These are phyloP conservation scores for Trachelus tabidus DNA, from an alignment of 2,888 invertebrate species.

Conservation along the genomic window DNA sequence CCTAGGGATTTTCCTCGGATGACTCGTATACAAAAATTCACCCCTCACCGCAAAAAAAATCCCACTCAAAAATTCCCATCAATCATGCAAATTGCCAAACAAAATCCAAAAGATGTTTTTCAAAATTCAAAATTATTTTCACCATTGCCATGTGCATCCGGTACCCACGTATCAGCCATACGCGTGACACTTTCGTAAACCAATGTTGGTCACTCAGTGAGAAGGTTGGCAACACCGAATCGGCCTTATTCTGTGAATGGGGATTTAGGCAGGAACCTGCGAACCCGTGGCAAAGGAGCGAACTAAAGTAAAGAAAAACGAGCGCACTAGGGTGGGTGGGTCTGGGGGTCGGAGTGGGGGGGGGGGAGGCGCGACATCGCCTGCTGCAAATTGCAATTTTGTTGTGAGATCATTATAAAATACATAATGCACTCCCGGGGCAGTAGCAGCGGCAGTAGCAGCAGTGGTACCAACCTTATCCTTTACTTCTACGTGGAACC, in stretches of 20 bases:
- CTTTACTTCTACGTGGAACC: conserved; percentile 24
- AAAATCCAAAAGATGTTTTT: neutral
- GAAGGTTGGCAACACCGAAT: neutral
- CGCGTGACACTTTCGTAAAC: neutral
- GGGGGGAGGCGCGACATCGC: conserved; percentile 40
- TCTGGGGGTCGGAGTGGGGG: neutral
- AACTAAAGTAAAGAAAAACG: conserved; percentile 38
- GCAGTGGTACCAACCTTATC: neutral
- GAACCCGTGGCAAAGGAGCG: conserved; percentile 14
- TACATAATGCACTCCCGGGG: conserved; percentile 56
- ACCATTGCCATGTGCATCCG: neutral
- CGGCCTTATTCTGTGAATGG: neutral
- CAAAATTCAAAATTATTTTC: neutral
- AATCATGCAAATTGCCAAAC: conserved; percentile 35
- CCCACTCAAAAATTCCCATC: neutral
- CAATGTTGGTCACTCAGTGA: neutral
- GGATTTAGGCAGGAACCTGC: neutral
- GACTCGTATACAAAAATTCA: neutral
- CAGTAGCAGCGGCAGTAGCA: conserved; percentile 25
- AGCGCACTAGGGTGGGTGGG: conserved; percentile 29
- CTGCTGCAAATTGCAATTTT: conserved; percentile 62
- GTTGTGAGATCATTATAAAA: conserved; percentile 65
- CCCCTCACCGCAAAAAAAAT: no score
- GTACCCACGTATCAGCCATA: neutral
- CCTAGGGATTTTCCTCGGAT: neutral